These are phyloP conservation scores for Lithophane socia DNA, from an alignment of 2,888 invertebrate species.

Conservation along the genomic window DNA sequence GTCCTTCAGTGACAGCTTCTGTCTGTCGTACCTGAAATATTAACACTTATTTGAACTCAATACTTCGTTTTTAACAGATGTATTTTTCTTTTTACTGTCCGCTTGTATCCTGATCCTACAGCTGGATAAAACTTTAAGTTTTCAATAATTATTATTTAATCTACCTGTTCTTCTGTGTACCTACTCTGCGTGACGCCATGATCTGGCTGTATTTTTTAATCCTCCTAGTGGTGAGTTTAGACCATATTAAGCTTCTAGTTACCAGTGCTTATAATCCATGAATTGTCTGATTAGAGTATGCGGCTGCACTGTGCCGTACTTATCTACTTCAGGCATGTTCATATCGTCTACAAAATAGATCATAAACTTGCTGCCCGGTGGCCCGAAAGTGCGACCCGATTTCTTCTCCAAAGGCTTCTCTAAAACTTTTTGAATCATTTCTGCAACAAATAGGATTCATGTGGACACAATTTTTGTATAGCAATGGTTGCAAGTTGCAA, in stretches of 20 bases:
- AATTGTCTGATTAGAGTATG: conserved; percentile 98
- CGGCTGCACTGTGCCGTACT: conserved; percentile 98
- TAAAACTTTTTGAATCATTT: conserved; percentile 96
- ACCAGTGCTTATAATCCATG: conserved; percentile 98
- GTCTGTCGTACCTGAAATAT: conserved; percentile 94
- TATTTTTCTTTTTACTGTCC: not conserved
- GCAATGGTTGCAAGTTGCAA: not conserved
- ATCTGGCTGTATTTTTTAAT: not conserved
- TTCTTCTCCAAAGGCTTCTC: conserved; percentile 98
- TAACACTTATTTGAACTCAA: not conserved
- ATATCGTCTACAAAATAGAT: conserved; percentile 98
- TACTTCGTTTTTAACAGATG: not conserved
- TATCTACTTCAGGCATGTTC: conserved; percentile 99
- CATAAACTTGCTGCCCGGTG: conserved; percentile 97
- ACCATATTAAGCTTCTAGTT: conserved; percentile 53
- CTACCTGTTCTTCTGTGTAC: not conserved
- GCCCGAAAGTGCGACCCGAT: conserved; percentile 97
- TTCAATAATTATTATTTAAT: not conserved
- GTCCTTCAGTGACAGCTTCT: conserved; percentile 96
- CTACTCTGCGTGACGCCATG: not conserved
- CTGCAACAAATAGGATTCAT: conserved; percentile 77
- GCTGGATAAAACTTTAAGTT: not conserved
- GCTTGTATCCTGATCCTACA: not conserved
- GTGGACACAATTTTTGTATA: not conserved
- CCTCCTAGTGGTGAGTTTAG: not conserved